A percentile compares a stretch with the other conserved stretches of the same genome.
These are phyloP conservation scores for Peribatodes rhomboidaria DNA, from an alignment of 2,888 invertebrate species.

Conservation along the genomic window DNA sequence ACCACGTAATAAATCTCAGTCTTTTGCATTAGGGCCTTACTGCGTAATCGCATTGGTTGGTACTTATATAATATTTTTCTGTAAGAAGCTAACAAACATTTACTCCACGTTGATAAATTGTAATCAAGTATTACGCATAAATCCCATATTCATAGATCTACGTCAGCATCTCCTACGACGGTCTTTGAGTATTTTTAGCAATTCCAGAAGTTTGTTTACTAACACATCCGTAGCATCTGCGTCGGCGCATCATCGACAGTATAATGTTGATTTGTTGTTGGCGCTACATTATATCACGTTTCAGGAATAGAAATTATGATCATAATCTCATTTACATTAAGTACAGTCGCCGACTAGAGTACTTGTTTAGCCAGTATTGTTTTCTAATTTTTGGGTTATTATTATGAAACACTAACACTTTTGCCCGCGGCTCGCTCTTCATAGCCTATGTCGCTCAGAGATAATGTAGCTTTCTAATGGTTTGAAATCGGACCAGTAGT, in stretches of 20 bases:
- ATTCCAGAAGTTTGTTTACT: conserved; percentile 46
- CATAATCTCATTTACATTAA: background rate
- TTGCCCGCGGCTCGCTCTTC: too few species aligned
- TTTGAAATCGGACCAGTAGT: too few species aligned
- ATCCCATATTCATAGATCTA: conserved; percentile 8
- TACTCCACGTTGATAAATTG: background rate
- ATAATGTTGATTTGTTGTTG: conserved; percentile 13
- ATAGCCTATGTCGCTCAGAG: too few species aligned
- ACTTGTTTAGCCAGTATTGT: background rate
- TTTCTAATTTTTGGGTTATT: background rate
- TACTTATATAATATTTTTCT: too few species aligned
- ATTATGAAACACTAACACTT: too few species aligned
- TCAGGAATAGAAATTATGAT: background rate
- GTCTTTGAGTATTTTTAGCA: conserved; percentile 38
- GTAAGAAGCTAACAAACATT: background rate
- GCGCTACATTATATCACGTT: background rate
- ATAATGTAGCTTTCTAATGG: too few species aligned
- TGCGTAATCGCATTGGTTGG: too few species aligned
- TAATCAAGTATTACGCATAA: conserved; percentile 4
- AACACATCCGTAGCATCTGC: conserved; percentile 32
- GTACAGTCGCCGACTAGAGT: background rate
- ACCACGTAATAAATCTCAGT: too few species aligned
- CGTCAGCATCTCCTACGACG: conserved; percentile 35
- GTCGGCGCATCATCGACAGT: conserved; percentile 11
- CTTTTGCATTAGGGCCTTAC: too few species aligned